These are phyloP conservation scores for Melieria omissa DNA, from an alignment of 2,888 invertebrate species.

Conservation along the genomic window DNA sequence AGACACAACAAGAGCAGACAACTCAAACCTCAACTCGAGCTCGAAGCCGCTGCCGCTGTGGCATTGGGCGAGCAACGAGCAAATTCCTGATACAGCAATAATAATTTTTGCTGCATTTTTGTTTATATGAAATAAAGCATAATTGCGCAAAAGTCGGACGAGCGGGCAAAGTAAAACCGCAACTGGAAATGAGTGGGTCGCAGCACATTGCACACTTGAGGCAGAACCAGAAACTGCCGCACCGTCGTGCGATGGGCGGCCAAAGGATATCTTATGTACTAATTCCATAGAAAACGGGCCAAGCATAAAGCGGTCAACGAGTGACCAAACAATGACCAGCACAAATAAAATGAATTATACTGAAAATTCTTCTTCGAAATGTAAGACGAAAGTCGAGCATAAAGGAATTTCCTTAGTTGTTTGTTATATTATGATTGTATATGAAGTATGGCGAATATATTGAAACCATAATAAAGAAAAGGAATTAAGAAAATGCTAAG, in stretches of 20 bases:
- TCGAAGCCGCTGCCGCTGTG: background rate
- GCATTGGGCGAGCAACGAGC: slow-evolving; percentile 13
- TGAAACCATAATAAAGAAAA: too few species aligned
- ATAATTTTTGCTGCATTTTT: slow-evolving; percentile 29
- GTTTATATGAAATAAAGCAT: slow-evolving; percentile 22
- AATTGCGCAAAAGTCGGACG: slow-evolving; percentile 30
- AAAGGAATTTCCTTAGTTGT: too few species aligned
- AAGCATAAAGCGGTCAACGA: slow-evolving; percentile 39
- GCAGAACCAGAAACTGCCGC: background rate
- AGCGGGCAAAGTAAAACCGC: slow-evolving; percentile 13
- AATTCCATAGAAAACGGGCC: slow-evolving; percentile 27
- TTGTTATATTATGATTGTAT: too few species aligned
- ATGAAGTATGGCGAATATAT: too few species aligned
- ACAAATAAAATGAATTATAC: background rate
- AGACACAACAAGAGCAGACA: slow-evolving; percentile 7
- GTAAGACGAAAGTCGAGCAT: too few species aligned
- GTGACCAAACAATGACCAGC: slow-evolving; percentile 22
- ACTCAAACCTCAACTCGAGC: background rate
- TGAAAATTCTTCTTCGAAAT: too few species aligned
- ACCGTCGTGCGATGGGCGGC: background rate
- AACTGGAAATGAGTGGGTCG: background rate
- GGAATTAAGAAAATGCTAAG: too few species aligned
- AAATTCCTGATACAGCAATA: slow-evolving; percentile 24
- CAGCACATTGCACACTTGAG: background rate
- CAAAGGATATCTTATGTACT: background rate